Conservation (phyloP, 2,888 invertebrate species). For the Parthenolecanium corni region DNA sequence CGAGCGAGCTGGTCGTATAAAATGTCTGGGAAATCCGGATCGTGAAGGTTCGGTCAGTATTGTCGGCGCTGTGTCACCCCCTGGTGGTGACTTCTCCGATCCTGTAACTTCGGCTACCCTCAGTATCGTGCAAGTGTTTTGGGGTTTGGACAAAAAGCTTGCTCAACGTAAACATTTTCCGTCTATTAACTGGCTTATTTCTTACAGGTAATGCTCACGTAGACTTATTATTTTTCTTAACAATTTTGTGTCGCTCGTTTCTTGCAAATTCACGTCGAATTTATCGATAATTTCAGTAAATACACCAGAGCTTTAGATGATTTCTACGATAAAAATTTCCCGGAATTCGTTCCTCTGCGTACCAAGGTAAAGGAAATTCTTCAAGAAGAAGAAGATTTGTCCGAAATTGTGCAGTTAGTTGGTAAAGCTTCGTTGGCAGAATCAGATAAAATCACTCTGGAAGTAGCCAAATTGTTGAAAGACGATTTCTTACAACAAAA, state of each 20-base stretch:
- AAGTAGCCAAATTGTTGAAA: conserved; percentile 94
- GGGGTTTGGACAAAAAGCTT: conserved; percentile 97
- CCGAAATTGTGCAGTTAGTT: conserved; percentile 98
- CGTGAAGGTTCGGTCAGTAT: conserved; percentile 98
- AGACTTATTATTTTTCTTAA: conserved; percentile 3
- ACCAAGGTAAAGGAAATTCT: conserved; percentile 93
- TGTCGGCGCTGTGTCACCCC: conserved; percentile 98
- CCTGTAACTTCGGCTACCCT: conserved; percentile 98
- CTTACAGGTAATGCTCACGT: conserved; percentile 51
- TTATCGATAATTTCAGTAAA: conserved; percentile 55
- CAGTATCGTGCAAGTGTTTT: conserved; percentile 98
- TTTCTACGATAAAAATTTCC: conserved; percentile 97
- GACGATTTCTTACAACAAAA: conserved; percentile 99
- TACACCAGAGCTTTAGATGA: conserved; percentile 97
- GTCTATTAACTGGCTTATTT: conserved; percentile 99
- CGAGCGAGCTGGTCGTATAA: conserved; percentile 95
- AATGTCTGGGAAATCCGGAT: conserved; percentile 94
- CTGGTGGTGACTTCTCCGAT: conserved; percentile 99
- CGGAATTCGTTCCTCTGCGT: conserved; percentile 91
- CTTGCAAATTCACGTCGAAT: neutral
- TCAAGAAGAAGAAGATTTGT: conserved; percentile 97
- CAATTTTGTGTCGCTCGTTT: neutral
- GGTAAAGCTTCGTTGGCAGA: conserved; percentile 98
- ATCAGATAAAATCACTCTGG: conserved; percentile 97
- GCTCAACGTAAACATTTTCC: conserved; percentile 99